phyloP scores from a whole-genome alignment of 2,113 vertebrate genomes.

The Pao palembangensis region DNA sequence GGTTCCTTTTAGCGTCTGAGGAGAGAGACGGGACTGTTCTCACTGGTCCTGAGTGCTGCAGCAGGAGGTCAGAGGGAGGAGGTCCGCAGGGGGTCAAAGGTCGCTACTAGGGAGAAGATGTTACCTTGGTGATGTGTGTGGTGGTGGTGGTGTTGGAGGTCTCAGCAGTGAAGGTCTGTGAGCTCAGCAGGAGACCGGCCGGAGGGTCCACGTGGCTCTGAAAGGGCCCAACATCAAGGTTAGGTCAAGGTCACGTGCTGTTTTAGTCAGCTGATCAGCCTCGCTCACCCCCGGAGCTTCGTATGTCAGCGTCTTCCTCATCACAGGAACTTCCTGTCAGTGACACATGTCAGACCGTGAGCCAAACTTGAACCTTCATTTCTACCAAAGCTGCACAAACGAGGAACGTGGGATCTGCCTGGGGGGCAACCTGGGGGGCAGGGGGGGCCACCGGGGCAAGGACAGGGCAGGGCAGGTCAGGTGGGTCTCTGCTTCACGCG shows the following conservation, averaged over 20 bases:
- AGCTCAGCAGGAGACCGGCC: conserved; percentile 85
- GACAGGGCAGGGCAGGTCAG: background rate
- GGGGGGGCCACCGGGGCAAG: background rate
- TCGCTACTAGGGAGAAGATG: background rate
- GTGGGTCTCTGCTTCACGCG: background rate
- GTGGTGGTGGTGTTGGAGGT: conserved; percentile 90
- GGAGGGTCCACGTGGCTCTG: conserved; percentile 73
- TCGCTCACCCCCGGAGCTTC: conserved; percentile 52
- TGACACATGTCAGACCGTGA: background rate
- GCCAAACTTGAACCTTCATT: too few relatives aligned
- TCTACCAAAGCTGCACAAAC: too few relatives aligned
- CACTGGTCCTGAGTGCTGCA: background rate
- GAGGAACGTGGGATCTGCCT: too few relatives aligned
- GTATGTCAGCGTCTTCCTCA: conserved; percentile 50
- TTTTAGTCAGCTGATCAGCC: background rate
- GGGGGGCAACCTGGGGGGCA: background rate
- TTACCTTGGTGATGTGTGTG: conserved; percentile 91
- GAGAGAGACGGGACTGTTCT: background rate
- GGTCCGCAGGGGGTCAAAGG: background rate
- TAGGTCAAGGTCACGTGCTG: background rate
- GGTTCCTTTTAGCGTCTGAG: conserved; percentile 90
- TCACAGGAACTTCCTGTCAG: conserved; percentile 29
- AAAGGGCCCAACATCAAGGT: conserved; percentile 10
- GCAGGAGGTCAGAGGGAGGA: background rate
- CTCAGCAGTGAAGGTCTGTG: conserved; percentile 93